Conservation (phyloP, 2,888 invertebrate genomes). For the Entomobrya proxima region DNA sequence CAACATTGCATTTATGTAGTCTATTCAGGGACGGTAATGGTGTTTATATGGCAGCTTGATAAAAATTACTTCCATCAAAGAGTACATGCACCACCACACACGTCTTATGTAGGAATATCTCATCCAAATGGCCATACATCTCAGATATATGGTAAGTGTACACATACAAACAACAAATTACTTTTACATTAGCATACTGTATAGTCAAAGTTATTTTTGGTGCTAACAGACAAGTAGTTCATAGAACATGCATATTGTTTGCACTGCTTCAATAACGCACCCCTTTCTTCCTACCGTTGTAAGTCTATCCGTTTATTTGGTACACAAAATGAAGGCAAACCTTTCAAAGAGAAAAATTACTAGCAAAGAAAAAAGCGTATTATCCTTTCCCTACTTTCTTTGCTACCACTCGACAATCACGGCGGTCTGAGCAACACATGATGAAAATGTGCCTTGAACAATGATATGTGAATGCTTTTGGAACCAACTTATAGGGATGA, state of each 20-base stretch:
- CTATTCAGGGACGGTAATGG: background rate
- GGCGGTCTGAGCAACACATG: slow-evolving; percentile 37
- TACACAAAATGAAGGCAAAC: background rate
- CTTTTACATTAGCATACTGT: slow-evolving; percentile 61
- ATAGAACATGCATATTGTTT: background rate
- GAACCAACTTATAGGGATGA: background rate
- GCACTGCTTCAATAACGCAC: background rate
- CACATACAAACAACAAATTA: slow-evolving; percentile 61
- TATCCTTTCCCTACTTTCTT: background rate
- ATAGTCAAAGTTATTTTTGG: background rate
- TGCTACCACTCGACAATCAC: slow-evolving; percentile 5
- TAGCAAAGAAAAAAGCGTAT: background rate
- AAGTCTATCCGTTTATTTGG: background rate
- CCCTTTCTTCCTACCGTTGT: background rate
- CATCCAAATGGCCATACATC: background rate
- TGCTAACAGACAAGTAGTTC: background rate
- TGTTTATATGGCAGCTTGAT: background rate
- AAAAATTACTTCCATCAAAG: slow-evolving; percentile 43
- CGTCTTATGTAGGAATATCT: background rate
- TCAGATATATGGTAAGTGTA: slow-evolving; percentile 20
- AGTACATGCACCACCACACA: background rate
- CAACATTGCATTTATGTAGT: background rate
- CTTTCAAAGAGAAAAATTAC: slow-evolving; percentile 10
- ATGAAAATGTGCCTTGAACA: slow-evolving; percentile 31
- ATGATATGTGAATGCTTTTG: background rate